These are phyloP conservation scores for Potorous gilbertii DNA, from an alignment of 2,797 vertebrate species.

Conservation along the genomic window DNA sequence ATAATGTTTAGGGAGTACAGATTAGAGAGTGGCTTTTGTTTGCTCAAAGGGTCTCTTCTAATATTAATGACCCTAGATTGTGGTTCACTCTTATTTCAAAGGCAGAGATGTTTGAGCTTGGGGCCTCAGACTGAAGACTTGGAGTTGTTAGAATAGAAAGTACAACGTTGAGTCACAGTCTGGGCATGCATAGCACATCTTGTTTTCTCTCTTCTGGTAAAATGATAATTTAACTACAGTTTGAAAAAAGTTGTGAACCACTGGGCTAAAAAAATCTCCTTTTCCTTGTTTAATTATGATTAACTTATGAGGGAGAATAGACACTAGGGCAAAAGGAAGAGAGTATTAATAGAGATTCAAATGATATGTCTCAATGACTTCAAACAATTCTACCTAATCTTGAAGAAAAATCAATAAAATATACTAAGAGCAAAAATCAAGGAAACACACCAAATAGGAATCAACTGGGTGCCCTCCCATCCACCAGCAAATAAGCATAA, in stretches of 20 bases:
- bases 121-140: conserved; percentile 27
- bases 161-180: neutral
- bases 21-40: neutral
- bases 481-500: conserved; percentile 69
- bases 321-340: neutral
- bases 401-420: conserved; percentile 24
- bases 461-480: conserved; percentile 43
- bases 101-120: conserved; percentile 20
- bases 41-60: neutral
- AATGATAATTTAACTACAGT: conserved; percentile 4
- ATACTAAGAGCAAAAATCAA: conserved; percentile 51
- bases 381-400: neutral
- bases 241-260: conserved; percentile 18
- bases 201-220: conserved; percentile 14
- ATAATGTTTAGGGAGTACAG: conserved; percentile 25
- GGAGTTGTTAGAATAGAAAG: neutral
- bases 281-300: conserved; percentile 19
- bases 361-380: neutral
- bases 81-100: neutral
- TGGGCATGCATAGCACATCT: neutral
- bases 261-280: neutral
- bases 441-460: conserved; percentile 39
- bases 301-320: conserved; percentile 16
- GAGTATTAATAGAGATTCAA: neutral
- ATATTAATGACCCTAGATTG: conserved; percentile 25